A percentile compares a stretch with the other conserved stretches of the same genome.
Evolutionary conservation across 2,888 invertebrate genomes (phyloP).

Genomic region (Drosophila lutescens): DNA sequence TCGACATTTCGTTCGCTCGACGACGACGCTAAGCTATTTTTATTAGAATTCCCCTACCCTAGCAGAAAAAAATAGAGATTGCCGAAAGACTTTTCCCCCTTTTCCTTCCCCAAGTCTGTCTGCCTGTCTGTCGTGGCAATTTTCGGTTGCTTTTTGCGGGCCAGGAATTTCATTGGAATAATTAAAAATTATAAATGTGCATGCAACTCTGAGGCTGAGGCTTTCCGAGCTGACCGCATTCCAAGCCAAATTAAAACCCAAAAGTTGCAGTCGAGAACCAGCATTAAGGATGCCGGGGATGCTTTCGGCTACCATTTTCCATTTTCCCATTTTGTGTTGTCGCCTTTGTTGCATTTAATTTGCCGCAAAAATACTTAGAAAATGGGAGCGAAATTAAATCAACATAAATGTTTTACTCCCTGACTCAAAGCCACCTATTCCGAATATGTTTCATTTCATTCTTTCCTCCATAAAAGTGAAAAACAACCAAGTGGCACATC

Average conservation of each 20-base stretch:
- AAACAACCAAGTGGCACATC: no score
- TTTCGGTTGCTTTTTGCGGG: constrained; percentile 30
- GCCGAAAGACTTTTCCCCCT: not conserved
- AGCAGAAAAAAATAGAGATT: not conserved
- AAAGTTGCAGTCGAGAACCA: constrained; percentile 43
- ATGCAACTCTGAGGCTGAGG: constrained; percentile 22
- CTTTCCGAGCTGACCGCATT: constrained; percentile 59
- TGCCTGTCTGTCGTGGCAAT: constrained; percentile 22
- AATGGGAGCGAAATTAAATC: constrained; percentile 62
- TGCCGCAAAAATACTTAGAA: constrained; percentile 56
- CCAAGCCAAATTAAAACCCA: constrained; percentile 64
- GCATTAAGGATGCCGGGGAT: constrained; percentile 27
- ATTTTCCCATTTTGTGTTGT: constrained; percentile 19
- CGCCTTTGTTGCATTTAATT: constrained; percentile 58
- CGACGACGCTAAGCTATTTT: constrained; percentile 61
- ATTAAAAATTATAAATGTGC: constrained; percentile 71
- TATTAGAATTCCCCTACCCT: constrained; percentile 60
- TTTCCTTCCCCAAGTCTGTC: not conserved
- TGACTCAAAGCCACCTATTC: not conserved
- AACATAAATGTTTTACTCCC: constrained; percentile 52
- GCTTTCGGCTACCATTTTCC: not conserved
- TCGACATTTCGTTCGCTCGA: constrained; percentile 57
- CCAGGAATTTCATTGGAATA: constrained; percentile 55
- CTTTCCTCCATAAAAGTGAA: no score
- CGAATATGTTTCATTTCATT: no score